phyloP scores from a whole-genome alignment of 2,888 invertebrate species.

The Agriopis aurantiaria region DNA sequence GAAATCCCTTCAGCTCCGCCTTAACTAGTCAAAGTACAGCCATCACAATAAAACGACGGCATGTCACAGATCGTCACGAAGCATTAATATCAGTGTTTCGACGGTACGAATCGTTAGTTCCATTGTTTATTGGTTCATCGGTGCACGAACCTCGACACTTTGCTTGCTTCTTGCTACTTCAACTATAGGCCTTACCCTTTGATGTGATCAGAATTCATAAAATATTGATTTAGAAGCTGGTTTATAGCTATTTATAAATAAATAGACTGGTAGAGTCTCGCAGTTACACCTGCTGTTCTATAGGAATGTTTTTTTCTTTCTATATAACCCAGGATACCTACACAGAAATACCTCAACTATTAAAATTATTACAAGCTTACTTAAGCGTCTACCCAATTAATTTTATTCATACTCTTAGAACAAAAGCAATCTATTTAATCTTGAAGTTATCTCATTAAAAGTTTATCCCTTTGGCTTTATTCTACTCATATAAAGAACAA shows the following conservation, averaged over 20 bases:
- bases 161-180: constrained; percentile 30
- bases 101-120: constrained; percentile 79
- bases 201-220: constrained; percentile 32
- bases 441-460: constrained; percentile 50
- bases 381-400: constrained; percentile 9
- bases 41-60: constrained; percentile 63
- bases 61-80: constrained; percentile 74
- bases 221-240: constrained; percentile 14
- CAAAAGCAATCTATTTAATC: constrained; percentile 39
- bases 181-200: constrained; percentile 20
- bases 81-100: constrained; percentile 81
- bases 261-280: too few relatives aligned
- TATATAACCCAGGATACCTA: too few relatives aligned
- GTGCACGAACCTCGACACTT: constrained; percentile 67
- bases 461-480: constrained; percentile 52
- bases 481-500: constrained; percentile 60
- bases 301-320: too few relatives aligned
- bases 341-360: neutral
- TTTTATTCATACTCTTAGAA: constrained; percentile 27
- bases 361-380: neutral
- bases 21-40: constrained; percentile 46
- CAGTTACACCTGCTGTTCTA: too few relatives aligned
- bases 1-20: constrained; percentile 25
- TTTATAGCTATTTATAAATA: neutral
- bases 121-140: constrained; percentile 73